Evolutionary conservation across 2,888 invertebrate genomes (phyloP), one percentile per base, ranked within the genome.

Genomic region (Platypus cylindrus): DNA sequence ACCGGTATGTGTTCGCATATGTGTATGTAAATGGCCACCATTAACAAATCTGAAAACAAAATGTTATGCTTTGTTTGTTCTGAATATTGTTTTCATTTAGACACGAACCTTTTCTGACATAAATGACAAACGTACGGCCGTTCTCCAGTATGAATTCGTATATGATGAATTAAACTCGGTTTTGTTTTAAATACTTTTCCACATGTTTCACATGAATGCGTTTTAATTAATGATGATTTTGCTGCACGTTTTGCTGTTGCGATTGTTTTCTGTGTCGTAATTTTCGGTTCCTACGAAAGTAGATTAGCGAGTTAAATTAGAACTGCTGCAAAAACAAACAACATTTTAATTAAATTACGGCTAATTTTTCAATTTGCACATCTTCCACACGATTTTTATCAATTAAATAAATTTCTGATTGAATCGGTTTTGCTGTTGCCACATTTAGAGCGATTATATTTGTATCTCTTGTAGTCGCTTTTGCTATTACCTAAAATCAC

Each of bases 1-100:
- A 3, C 62, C 63, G 0, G 63, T 63, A 42, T 63, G 62, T 3
- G 60, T 62, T 36, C 60, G 46, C 62, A 63, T 62, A 39, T 63
- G 63, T 1, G 62, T 62, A 39, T 62, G 60, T 20, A 63, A 46
- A 45, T 63, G 62, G 1, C 63, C 63, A 2, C 62, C 62, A 36
- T 62, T 62, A 16, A 61, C 56, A 41, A 63, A 63, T 25, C 54
- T 43, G 23, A 30, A 37, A 28, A 30, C 12, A 29, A 13, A 30
- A 15, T 14, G 14, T 17, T 12, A 14, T 14, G 7, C 16, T 14
- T 8, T 11, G 5, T 9, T 25, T 25, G 25, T 5, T 9, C n/a
- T 32, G 4, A n/a, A 28, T 7, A 17, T 22, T 12, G 7, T 23
- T 22, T 18, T 11, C 7, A 32, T 20, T n/a, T n/a, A n/a, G n/a